Evolutionary conservation across 2,113 vertebrate species (phyloP), one percentile per base, ranked within the genome.

Genomic region (Theristicus caerulescens): DNA sequence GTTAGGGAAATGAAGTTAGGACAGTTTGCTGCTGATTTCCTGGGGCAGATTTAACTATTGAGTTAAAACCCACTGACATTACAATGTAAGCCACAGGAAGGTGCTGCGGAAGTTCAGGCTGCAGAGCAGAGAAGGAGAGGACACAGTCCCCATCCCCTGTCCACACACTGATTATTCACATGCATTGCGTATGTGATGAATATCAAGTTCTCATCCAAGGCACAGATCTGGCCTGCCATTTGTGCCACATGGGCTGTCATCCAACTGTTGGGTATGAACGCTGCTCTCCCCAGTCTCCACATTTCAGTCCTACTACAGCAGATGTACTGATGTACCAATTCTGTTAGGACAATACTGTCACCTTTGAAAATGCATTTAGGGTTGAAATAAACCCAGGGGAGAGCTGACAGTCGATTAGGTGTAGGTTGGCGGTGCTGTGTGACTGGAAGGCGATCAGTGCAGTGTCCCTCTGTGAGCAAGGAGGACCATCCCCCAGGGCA

Each of bases 1-100:
- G 69, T 86, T 67, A 93, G 47, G 55, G 76, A 95, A 93, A 94
- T 78, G 46, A 38, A 73, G 42, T 95, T 88, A 94, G 25, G 31
- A 71, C 36, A 54, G 61, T 61, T 91, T 22, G 19, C 77, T 89
- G 34, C 57, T 49, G 52, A 89, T 92, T 81, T 91, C 61, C 57
- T 84, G 13, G 21, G 21, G 44, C 59, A 61, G 13, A 88, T 84
- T 76, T 69, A 93, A 90, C 52, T 57, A 32, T 11, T 74, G 52
- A 91, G 18, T 86, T 81, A 85, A 96, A 92, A 61, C 5, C 3
- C 36, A 67, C 32, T 1, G 6, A 84, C 44, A 62, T 64, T 89
- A 36, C 36, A 71, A 21, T 9, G 5, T 55, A 84, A 88, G 61
- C 70, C 61, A 82, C 44, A 77, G 22, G 32, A 92, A 90, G 44